Evolutionary conservation across 1,140 invertebrate species (phyloP).

Genomic region (Olivierus martensii): DNA sequence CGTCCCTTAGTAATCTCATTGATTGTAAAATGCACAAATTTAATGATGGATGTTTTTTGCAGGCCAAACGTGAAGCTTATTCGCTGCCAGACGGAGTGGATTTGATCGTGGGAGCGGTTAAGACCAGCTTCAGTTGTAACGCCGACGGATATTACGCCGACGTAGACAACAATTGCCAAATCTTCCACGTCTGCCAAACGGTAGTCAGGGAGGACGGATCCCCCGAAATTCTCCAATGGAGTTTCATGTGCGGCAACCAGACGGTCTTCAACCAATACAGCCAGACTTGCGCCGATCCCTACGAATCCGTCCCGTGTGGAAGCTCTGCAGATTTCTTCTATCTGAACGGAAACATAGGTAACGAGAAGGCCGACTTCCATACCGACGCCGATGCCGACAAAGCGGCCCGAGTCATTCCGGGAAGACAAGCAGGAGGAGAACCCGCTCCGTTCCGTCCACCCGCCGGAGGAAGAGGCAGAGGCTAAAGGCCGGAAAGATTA

Average conservation of each 20-base stretch:
- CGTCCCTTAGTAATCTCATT: no score
- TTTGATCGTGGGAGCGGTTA: slow-evolving; percentile 19
- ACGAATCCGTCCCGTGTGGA: slow-evolving; percentile 25
- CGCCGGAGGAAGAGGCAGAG: no score
- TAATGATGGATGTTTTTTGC: background rate
- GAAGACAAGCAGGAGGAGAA: background rate
- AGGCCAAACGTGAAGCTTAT: slow-evolving; percentile 13
- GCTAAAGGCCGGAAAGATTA: no score
- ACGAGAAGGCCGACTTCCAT: slow-evolving; percentile 8
- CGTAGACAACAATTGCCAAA: slow-evolving; percentile 28
- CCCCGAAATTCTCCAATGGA: slow-evolving; percentile 37
- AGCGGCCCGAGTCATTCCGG: slow-evolving; percentile 10
- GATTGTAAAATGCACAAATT: no score
- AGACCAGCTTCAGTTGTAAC: slow-evolving; percentile 23
- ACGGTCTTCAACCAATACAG: slow-evolving; percentile 73
- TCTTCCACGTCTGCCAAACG: slow-evolving; percentile 37
- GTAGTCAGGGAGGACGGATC: slow-evolving; percentile 43
- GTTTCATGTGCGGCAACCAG: slow-evolving; percentile 70
- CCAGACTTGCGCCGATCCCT: slow-evolving; percentile 24
- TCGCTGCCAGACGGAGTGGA: slow-evolving; percentile 22
- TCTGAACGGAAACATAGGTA: slow-evolving; percentile 21
- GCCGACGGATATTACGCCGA: slow-evolving; percentile 31
- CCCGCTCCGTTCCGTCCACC: no score
- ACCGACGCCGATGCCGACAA: slow-evolving; percentile 16
- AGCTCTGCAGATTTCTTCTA: slow-evolving; percentile 25